These are phyloP conservation scores for Psylliodes chrysocephalus DNA, from an alignment of 2,888 invertebrate genomes.

Conservation along the genomic window DNA sequence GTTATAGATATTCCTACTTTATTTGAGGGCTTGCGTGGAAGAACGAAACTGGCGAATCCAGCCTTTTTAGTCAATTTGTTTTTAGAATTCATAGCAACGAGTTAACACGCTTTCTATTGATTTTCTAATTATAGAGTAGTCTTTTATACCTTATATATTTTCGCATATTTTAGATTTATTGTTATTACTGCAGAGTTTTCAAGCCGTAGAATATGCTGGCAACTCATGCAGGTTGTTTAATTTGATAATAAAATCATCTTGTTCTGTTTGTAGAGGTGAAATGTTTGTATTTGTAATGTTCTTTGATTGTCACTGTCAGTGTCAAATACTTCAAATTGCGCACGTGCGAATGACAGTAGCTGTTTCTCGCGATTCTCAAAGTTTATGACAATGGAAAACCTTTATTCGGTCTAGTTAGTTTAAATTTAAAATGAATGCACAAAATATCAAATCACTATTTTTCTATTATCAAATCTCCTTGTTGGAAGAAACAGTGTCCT, in stretches of 20 bases:
- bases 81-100: constrained; percentile 35
- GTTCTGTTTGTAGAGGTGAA: constrained; percentile 21
- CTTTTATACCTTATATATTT: neutral
- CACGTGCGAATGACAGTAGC: constrained; percentile 15
- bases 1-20: constrained; percentile 60
- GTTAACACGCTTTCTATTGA: constrained; percentile 14
- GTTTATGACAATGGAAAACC: too few relatives aligned
- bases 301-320: constrained; percentile 5
- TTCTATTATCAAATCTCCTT: too few relatives aligned
- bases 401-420: too few relatives aligned
- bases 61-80: constrained; percentile 58
- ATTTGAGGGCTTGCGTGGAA: constrained; percentile 61
- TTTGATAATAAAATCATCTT: constrained; percentile 10
- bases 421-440: too few relatives aligned
- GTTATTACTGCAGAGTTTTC: neutral
- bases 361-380: neutral
- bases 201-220: neutral
- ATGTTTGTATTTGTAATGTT: constrained; percentile 21
- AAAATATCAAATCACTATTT: too few relatives aligned
- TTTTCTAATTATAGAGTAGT: constrained; percentile 27
- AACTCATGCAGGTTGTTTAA: neutral
- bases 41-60: constrained; percentile 57
- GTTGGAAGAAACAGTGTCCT: too few relatives aligned
- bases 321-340: neutral
- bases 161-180: neutral